Base-by-base conservation (phyloP, 2,797 vertebrate genomes). In the Sternarchorhynchus goeldii region DNA sequence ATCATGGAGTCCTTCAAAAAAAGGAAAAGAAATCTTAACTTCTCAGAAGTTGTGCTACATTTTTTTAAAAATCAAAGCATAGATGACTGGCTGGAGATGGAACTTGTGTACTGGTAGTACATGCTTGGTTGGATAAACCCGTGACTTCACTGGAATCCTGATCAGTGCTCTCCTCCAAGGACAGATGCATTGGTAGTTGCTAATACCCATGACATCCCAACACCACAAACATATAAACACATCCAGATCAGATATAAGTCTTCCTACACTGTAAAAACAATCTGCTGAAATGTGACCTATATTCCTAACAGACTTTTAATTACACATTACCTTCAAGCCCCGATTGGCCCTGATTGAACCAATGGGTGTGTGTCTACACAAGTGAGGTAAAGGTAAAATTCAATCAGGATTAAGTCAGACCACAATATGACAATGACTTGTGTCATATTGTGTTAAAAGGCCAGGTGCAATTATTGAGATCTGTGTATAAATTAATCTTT, bases 41-140 rank as follows among this genome's bases (percentile, higher is more conserved):
- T 94, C 93, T 91, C 83, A 92, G 93, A 94, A 94, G 91, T 93
- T 89, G 89, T 75, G 53, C 88, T 86, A 86, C 88, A 90, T 85
- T 80, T 86, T 71, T 85, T 77, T 86, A 57, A n/a, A 70, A 80
- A 68, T 64, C n/a, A 41, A 76, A 72, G 36, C 45, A 50, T 67
- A 78, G 2, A 31, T 32, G 32, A 79, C 36, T 79, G 45, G 56
- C 58, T 71, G 25, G 77, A 53, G 68, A 34, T 59, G 60, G 18
- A 45, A 76, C 50, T 65, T n/a, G 62, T 50, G 71, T 72, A 32
- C 55, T 58, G 18, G 5, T 69, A 32, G 73, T 32, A 50, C 41
- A 39, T 25, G 41, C 29, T 34, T 34, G 31, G 69, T 62, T 84
- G 62, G 25, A 21, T 69, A 65, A 75, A 82, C 50, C 55, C 64